These are phyloP conservation scores for Hyposoter dolosus DNA, from an alignment of 2,888 invertebrate genomes.

Conservation along the genomic window DNA sequence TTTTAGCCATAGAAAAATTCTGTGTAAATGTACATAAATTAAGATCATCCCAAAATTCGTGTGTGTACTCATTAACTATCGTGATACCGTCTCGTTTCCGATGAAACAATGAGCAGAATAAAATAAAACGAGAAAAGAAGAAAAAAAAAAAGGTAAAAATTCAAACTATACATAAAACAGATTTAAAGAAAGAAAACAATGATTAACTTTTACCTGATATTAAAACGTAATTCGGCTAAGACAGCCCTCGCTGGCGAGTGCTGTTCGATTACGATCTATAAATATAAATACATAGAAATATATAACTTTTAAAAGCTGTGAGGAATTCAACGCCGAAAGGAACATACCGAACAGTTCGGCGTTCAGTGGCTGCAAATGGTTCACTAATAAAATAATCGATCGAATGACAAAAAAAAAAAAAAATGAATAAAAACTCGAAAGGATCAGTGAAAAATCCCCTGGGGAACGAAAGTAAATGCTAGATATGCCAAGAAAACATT, in stretches of 20 bases:
- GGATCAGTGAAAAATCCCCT: background rate
- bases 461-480: background rate
- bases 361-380: constrained; percentile 56
- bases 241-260: constrained; percentile 83
- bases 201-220: constrained; percentile 76
- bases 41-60: constrained; percentile 53
- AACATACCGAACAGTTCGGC: constrained; percentile 61
- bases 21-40: constrained; percentile 66
- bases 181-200: constrained; percentile 59
- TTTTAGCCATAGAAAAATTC: constrained; percentile 61
- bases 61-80: constrained; percentile 37
- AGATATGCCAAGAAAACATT: constrained; percentile 7
- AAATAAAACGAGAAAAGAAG: constrained; percentile 48
- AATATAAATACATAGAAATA: constrained; percentile 22
- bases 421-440: background rate
- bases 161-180: constrained; percentile 57
- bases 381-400: background rate
- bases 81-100: constrained; percentile 29
- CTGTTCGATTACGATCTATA: constrained; percentile 74
- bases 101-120: constrained; percentile 22
- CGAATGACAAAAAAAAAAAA: background rate
- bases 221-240: constrained; percentile 74
- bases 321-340: constrained; percentile 57
- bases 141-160: constrained; percentile 56
- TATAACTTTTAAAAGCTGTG: constrained; percentile 56